Evolutionary conservation across 2,888 invertebrate species (phyloP).

Genomic region (Dichetophora obliterata): DNA sequence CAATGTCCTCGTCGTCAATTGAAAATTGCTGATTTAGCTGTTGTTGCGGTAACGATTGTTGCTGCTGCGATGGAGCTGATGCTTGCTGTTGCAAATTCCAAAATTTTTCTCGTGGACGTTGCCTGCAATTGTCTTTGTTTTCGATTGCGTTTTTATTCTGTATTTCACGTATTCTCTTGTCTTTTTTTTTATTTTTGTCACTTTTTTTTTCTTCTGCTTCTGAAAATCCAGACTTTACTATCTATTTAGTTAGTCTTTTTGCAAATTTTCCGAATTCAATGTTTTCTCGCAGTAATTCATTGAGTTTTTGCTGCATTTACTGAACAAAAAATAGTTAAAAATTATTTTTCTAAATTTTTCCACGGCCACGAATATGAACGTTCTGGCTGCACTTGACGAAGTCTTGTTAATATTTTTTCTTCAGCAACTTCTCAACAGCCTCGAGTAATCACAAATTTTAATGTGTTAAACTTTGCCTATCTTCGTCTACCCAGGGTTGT

Average conservation of each 20-base stretch:
- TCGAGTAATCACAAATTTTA: too few species aligned
- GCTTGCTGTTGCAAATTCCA: slow-evolving; percentile 39
- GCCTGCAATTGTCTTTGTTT: slow-evolving; percentile 27
- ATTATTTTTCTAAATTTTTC: slow-evolving; percentile 23
- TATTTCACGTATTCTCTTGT: slow-evolving; percentile 7
- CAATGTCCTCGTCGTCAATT: slow-evolving; percentile 48
- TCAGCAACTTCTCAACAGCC: too few species aligned
- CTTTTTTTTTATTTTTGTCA: background rate
- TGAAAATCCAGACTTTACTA: slow-evolving; percentile 4
- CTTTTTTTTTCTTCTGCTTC: background rate
- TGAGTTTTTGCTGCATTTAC: background rate
- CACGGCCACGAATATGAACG: slow-evolving; percentile 16
- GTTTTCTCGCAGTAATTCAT: background rate
- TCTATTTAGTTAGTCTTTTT: background rate
- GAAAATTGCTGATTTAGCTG: slow-evolving; percentile 45
- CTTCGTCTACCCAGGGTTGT: too few species aligned
- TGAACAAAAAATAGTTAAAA: background rate
- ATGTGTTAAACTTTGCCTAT: too few species aligned
- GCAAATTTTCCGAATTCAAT: background rate
- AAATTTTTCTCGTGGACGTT: background rate
- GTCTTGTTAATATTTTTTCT: too few species aligned
- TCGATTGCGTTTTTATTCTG: background rate
- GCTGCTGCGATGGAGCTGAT: slow-evolving; percentile 37
- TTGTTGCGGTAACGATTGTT: slow-evolving; percentile 44
- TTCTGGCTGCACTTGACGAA: slow-evolving; percentile 20